Evolutionary conservation across 1,140 invertebrate species (phyloP).

Genomic region (Aphelenchoides avenae): DNA sequence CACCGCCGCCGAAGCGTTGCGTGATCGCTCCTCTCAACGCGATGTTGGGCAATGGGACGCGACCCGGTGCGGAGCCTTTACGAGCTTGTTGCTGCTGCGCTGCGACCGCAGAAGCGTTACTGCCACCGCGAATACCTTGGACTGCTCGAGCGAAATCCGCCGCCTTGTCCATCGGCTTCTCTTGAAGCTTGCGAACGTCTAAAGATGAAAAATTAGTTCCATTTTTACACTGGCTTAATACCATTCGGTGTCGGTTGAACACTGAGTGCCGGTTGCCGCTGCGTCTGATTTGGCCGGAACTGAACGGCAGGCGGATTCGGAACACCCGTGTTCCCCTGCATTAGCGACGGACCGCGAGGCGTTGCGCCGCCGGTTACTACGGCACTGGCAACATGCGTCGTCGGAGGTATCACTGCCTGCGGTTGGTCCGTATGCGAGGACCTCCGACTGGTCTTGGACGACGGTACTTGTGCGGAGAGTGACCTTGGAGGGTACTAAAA

Average conservation of each 20-base stretch:
- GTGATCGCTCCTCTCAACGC: conserved; percentile 22
- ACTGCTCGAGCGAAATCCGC: too few relatives aligned
- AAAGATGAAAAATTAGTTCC: too few relatives aligned
- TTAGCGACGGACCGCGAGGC: too few relatives aligned
- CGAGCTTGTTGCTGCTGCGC: too few relatives aligned
- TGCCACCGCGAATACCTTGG: conserved; percentile 28
- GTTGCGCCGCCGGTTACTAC: too few relatives aligned
- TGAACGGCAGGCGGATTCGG: conserved; percentile 21
- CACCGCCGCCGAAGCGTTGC: conserved; percentile 12
- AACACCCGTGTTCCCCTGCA: conserved; percentile 4
- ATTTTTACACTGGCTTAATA: neutral
- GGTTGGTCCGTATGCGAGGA: conserved; percentile 33
- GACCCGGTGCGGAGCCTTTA: conserved; percentile 47
- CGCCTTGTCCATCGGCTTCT: too few relatives aligned
- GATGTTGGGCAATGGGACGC: conserved; percentile 47
- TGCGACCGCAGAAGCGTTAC: conserved; percentile 17
- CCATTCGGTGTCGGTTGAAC: conserved; percentile 28
- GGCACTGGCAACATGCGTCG: too few relatives aligned
- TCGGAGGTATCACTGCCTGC: conserved; percentile 7
- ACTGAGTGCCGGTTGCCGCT: conserved; percentile 34
- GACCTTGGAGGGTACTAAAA: conserved; percentile 30
- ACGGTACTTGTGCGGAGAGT: conserved; percentile 14
- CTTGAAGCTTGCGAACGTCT: too few relatives aligned
- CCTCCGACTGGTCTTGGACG: conserved; percentile 26
- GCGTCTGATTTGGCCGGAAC: conserved; percentile 11